Evolutionary conservation across 1,140 invertebrate species (phyloP).

Genomic region (Pygmarrhopalites habei): DNA sequence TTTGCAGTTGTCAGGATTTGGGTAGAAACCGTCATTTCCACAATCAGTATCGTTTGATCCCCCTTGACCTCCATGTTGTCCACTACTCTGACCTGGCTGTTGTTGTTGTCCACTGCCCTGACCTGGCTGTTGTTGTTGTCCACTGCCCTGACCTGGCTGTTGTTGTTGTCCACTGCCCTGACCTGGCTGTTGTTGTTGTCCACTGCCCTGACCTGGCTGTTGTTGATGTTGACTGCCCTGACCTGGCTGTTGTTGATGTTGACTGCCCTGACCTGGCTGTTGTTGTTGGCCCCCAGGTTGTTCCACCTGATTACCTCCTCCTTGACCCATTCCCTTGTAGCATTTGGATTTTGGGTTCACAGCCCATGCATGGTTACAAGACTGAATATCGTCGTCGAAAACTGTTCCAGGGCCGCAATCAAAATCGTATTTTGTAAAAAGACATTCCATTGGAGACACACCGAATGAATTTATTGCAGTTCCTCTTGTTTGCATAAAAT

Average conservation of each 20-base stretch:
- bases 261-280: not conserved
- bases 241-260: not conserved
- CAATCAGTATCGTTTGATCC: not conserved
- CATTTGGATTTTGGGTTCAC: conserved; percentile 41
- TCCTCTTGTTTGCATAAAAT: conserved; percentile 13
- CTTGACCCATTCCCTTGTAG: too few species aligned
- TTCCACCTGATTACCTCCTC: not conserved
- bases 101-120: not conserved
- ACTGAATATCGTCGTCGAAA: conserved; percentile 52
- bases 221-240: not conserved
- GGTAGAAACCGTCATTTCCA: conserved; percentile 20
- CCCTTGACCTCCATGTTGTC: not conserved
- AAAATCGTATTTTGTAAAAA: conserved; percentile 28
- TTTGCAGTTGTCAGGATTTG: conserved; percentile 11
- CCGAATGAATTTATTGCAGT: conserved; percentile 25
- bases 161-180: not conserved
- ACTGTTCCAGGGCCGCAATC: too few species aligned
- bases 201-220: not conserved
- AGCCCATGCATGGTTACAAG: conserved; percentile 56
- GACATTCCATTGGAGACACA: conserved; percentile 22
- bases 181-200: not conserved
- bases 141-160: not conserved
- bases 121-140: not conserved
- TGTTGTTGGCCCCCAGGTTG: not conserved
- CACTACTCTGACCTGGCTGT: not conserved